Percentiles rank a stretch among this genome's conserved stretches.
Conservation (phyloP, 1,140 invertebrate species). For the Elymnias hypermnestra region DNA sequence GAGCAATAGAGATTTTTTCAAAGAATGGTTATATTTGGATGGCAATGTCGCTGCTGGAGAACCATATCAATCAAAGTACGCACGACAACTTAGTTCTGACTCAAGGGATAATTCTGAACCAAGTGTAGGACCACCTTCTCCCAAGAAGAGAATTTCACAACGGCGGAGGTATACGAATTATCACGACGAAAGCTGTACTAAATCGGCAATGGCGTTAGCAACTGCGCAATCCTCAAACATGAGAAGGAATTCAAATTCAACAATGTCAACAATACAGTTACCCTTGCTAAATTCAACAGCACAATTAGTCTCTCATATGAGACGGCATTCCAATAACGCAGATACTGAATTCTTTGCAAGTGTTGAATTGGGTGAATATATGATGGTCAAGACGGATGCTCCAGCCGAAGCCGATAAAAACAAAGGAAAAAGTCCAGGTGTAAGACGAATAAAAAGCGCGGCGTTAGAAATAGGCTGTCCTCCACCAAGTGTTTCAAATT, state of each 20-base stretch:
- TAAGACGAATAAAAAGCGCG: conserved; percentile 80
- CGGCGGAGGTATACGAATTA: conserved; percentile 60
- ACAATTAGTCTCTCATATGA: conserved; percentile 67
- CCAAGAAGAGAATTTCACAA: conserved; percentile 57
- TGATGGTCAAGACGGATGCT: conserved; percentile 69
- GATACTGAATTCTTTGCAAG: conserved; percentile 76
- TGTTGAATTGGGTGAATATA: conserved; percentile 73
- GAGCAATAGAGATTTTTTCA: conserved; percentile 60
- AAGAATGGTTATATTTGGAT: conserved; percentile 66
- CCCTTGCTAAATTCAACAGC: conserved; percentile 69
- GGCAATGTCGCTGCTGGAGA: conserved; percentile 53
- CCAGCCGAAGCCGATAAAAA: conserved; percentile 52
- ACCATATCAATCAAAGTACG: conserved; percentile 66
- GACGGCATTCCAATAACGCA: conserved; percentile 80
- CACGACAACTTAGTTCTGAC: conserved; percentile 68
- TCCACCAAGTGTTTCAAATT: conserved; percentile 78
- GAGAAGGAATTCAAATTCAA: conserved; percentile 77
- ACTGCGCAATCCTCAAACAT: conserved; percentile 65
- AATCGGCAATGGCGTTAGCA: conserved; percentile 65
- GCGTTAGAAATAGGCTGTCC: conserved; percentile 81
- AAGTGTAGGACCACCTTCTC: conserved; percentile 66
- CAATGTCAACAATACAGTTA: conserved; percentile 78
- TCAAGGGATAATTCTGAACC: conserved; percentile 72
- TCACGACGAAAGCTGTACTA: conserved; percentile 67
- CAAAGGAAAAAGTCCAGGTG: conserved; percentile 70